These are phyloP conservation scores for Leptatherina wallacei DNA, from an alignment of 2,797 vertebrate genomes.

Conservation along the genomic window DNA sequence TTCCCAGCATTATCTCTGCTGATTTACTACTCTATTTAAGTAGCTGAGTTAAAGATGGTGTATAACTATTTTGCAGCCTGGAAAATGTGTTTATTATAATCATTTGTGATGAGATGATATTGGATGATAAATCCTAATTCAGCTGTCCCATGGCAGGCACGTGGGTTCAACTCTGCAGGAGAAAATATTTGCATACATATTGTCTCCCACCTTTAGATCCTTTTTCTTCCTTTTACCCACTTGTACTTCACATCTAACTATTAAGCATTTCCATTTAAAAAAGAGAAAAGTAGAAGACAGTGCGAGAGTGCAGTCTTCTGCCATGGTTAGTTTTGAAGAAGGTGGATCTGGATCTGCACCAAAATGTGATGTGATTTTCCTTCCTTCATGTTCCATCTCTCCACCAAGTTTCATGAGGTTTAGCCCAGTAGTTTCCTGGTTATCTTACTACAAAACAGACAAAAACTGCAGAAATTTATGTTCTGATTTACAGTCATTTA, in stretches of 20 bases:
- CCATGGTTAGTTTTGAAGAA: not conserved
- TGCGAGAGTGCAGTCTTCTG: not conserved
- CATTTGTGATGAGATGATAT: slow-evolving; percentile 71
- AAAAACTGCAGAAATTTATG: not conserved
- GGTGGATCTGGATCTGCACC: not conserved
- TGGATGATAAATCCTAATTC: slow-evolving; percentile 72
- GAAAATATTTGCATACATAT: slow-evolving; percentile 85
- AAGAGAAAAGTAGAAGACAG: slow-evolving; percentile 15
- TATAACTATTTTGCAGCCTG: slow-evolving; percentile 49
- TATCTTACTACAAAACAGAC: not conserved
- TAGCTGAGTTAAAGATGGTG: slow-evolving; percentile 35
- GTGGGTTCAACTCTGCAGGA: slow-evolving; percentile 34
- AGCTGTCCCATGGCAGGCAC: slow-evolving; percentile 44
- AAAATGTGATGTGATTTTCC: not conserved
- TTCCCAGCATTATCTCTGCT: slow-evolving; percentile 26
- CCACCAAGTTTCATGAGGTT: not conserved
- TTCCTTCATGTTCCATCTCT: not conserved
- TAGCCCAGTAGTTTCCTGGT: not conserved
- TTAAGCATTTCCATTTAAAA: slow-evolving; percentile 42
- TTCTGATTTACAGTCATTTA: slow-evolving; percentile 22
- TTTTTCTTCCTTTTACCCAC: slow-evolving; percentile 43
- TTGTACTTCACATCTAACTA: slow-evolving; percentile 34
- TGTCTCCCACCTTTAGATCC: slow-evolving; percentile 78
- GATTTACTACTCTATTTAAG: slow-evolving; percentile 49
- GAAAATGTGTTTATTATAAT: slow-evolving; percentile 69